A percentile compares a stretch with the other conserved stretches of the same genome.
Conservation (phyloP, 2,888 invertebrate species). For the Lucinisca nassula region DNA sequence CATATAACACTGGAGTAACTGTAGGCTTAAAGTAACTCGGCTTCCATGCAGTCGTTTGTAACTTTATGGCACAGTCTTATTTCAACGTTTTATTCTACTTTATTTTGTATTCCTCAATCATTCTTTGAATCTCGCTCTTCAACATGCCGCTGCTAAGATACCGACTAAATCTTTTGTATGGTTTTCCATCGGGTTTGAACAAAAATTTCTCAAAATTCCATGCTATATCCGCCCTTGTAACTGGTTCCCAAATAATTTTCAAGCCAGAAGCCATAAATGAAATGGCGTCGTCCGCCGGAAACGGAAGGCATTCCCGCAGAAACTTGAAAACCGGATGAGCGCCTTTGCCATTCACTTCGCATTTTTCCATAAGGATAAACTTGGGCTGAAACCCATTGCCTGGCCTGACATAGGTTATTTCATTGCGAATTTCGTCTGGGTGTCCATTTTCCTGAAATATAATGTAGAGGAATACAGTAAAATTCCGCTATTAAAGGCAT, state of each 20-base stretch:
- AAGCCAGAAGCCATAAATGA: constrained; percentile 80
- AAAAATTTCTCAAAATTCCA: constrained; percentile 88
- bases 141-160: constrained; percentile 77
- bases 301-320: constrained; percentile 80
- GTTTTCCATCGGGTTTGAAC: constrained; percentile 84
- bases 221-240: constrained; percentile 84
- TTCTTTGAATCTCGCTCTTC: constrained; percentile 76
- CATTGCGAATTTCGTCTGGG: constrained; percentile 84
- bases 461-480: no score
- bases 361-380: constrained; percentile 85
- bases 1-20: no score
- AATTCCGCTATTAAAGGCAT: no score
- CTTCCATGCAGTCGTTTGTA: no score
- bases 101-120: constrained; percentile 41
- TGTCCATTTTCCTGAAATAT: constrained; percentile 75
- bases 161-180: constrained; percentile 84
- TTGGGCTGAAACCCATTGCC: constrained; percentile 86
- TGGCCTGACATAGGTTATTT: constrained; percentile 86
- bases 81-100: no score
- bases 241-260: constrained; percentile 85
- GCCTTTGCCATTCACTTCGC: constrained; percentile 86
- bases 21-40: no score
- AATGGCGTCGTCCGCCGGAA: constrained; percentile 81
- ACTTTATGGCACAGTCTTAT: no score
- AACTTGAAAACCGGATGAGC: constrained; percentile 86